These are phyloP conservation scores for Trididemnum nubilum DNA, from an alignment of 23 tunicate genomes.

Conservation along the genomic window DNA sequence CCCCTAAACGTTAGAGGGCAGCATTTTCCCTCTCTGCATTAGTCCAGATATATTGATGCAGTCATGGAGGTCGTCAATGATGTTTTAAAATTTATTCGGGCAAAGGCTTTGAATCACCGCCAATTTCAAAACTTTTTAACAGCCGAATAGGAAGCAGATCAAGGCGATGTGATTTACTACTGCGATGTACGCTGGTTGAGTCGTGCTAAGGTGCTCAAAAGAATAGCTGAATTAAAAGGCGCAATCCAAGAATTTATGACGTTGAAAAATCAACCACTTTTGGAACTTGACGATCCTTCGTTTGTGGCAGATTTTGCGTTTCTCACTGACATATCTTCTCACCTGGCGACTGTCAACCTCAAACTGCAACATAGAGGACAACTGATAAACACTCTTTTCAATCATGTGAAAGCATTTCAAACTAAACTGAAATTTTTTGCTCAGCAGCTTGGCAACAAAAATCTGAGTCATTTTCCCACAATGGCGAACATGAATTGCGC, in stretches of 20 bases:
- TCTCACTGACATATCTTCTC: neutral
- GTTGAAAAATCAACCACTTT: constrained; percentile 10
- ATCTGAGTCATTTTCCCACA: constrained; percentile 17
- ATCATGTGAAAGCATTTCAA: constrained; percentile 10
- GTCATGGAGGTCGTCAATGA: constrained; percentile 5
- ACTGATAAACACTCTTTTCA: neutral
- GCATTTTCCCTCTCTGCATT: too few species aligned
- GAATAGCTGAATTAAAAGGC: too few species aligned
- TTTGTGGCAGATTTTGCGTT: constrained; percentile 32
- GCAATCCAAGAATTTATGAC: constrained; percentile 19
- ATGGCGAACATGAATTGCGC: constrained; percentile 9
- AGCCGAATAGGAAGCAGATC: too few species aligned
- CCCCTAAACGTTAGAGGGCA: too few species aligned
- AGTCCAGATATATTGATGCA: too few species aligned
- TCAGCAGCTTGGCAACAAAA: constrained; percentile 7
- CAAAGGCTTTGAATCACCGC: constrained; percentile 7
- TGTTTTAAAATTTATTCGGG: constrained; percentile 6
- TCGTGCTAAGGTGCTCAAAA: too few species aligned
- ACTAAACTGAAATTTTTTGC: constrained; percentile 22
- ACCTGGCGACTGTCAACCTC: neutral
- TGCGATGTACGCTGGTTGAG: too few species aligned
- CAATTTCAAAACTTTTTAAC: neutral
- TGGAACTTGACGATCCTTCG: neutral
- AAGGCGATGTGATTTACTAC: too few species aligned
- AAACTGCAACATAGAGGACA: constrained; percentile 17